Percentiles rank a stretch among this genome's conserved stretches.
These are phyloP conservation scores for Xanthia togata DNA, from an alignment of 2,888 invertebrate genomes.

Conservation along the genomic window DNA sequence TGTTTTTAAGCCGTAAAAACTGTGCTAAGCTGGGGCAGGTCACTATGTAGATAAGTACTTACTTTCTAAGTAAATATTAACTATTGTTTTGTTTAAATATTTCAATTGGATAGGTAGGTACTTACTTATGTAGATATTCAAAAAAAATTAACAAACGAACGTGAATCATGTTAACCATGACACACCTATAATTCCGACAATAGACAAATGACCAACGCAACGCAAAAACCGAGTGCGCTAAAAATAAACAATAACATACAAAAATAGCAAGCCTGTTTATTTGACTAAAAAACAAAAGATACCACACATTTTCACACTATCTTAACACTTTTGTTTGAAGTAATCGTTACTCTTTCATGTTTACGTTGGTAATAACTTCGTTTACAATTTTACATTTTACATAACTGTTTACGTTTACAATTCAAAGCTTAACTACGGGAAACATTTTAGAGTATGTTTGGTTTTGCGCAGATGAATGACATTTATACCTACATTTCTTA, in stretches of 20 bases:
- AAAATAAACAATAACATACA: slow-evolving; percentile 41
- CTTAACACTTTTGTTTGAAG: slow-evolving; percentile 7
- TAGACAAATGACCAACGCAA: slow-evolving; percentile 49
- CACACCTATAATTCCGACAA: slow-evolving; percentile 9
- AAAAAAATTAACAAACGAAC: slow-evolving; percentile 1
- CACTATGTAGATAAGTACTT: too few species aligned
- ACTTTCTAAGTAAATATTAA: too few species aligned
- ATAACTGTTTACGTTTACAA: slow-evolving; percentile 35
- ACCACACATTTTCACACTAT: background rate
- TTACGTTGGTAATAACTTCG: background rate
- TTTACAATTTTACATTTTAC: slow-evolving; percentile 33
- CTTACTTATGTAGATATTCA: background rate
- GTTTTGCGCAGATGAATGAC: slow-evolving; percentile 22
- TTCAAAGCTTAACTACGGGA: slow-evolving; percentile 33
- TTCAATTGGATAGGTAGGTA: too few species aligned
- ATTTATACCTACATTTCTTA: slow-evolving; percentile 10
- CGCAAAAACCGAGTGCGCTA: slow-evolving; percentile 33
- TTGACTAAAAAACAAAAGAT: slow-evolving; percentile 9
- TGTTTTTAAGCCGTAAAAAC: background rate
- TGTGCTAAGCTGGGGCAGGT: background rate
- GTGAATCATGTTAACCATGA: slow-evolving; percentile 22
- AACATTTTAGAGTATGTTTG: slow-evolving; percentile 31
- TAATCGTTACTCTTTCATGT: slow-evolving; percentile 28
- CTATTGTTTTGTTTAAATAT: background rate
- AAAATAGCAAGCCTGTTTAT: slow-evolving; percentile 34